Evolutionary conservation across 2,113 vertebrate genomes (phyloP).

Genomic region (Oplegnathus fasciatus): DNA sequence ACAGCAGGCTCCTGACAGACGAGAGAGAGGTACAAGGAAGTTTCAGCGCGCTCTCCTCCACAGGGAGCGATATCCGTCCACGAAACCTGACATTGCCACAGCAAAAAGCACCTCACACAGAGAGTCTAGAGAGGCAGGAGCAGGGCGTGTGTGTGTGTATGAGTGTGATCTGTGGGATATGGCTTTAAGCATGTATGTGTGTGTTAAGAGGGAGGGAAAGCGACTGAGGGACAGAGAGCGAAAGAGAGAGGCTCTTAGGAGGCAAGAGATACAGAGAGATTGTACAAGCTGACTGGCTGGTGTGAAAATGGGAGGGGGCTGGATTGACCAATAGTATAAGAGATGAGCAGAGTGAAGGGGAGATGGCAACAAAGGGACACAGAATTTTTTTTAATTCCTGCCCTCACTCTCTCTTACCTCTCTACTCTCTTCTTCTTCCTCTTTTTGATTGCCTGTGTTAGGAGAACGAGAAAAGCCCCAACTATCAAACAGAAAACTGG

Average conservation of each 20-base stretch:
- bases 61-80: slow-evolving; percentile 52
- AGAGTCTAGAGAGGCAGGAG: slow-evolving; percentile 23
- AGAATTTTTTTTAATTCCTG: slow-evolving; percentile 36
- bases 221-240: slow-evolving; percentile 29
- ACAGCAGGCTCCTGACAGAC: slow-evolving; percentile 65
- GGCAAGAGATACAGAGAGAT: slow-evolving; percentile 63
- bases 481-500: slow-evolving; percentile 23
- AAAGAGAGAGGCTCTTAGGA: slow-evolving; percentile 34
- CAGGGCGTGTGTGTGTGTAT: slow-evolving; percentile 37
- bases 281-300: slow-evolving; percentile 73
- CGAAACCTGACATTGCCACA: slow-evolving; percentile 57
- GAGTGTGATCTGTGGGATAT: slow-evolving; percentile 36
- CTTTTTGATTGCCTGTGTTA: slow-evolving; percentile 1
- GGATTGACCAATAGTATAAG: slow-evolving; percentile 60
- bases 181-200: slow-evolving; percentile 60
- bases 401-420: slow-evolving; percentile 34
- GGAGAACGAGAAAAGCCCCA: slow-evolving; percentile 37
- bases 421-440: slow-evolving; percentile 8
- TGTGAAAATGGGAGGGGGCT: slow-evolving; percentile 72
- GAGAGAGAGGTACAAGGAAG: slow-evolving; percentile 48
- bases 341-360: slow-evolving; percentile 63
- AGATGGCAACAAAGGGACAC: slow-evolving; percentile 77
- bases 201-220: slow-evolving; percentile 47
- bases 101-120: slow-evolving; percentile 43
- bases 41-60: slow-evolving; percentile 68